Conservation (phyloP, 2,888 invertebrate species). For the Eupeodes latifasciatus region DNA sequence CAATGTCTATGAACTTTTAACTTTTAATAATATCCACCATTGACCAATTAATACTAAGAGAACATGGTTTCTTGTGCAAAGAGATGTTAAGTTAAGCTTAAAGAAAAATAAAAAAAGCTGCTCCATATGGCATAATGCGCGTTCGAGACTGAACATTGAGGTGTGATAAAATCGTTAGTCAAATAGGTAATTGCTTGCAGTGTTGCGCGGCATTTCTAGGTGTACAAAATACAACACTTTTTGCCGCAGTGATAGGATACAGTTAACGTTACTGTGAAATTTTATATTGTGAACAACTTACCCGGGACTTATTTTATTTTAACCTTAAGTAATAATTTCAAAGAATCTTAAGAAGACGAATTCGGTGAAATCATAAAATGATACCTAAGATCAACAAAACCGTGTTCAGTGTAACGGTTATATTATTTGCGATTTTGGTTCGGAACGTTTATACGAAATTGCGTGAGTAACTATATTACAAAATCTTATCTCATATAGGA, state of each 20-base stretch:
- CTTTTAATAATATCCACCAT: neutral
- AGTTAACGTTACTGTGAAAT: neutral
- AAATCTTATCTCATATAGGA: neutral
- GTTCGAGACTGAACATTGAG: neutral
- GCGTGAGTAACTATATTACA: constrained; percentile 60
- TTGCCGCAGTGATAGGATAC: neutral
- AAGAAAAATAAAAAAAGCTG: constrained; percentile 21
- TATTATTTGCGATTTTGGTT: constrained; percentile 27
- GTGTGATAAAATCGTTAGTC: constrained; percentile 59
- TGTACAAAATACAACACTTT: constrained; percentile 41
- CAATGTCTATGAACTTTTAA: neutral
- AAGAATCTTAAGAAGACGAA: no score
- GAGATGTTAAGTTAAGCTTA: constrained; percentile 46
- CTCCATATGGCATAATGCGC: neutral
- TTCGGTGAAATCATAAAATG: neutral
- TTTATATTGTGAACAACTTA: neutral
- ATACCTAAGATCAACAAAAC: neutral
- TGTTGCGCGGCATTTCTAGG: constrained; percentile 52
- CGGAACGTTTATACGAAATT: constrained; percentile 45
- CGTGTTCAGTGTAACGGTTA: constrained; percentile 45
- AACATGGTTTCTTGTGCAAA: constrained; percentile 30
- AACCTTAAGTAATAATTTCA: no score
- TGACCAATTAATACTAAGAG: constrained; percentile 33
- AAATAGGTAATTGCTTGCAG: constrained; percentile 27
- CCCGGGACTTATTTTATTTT: no score